A percentile compares a stretch with the other conserved stretches of the same genome.
Evolutionary conservation across 1,140 invertebrate species (phyloP).

Genomic region (Diachasmimorpha longicaudata): DNA sequence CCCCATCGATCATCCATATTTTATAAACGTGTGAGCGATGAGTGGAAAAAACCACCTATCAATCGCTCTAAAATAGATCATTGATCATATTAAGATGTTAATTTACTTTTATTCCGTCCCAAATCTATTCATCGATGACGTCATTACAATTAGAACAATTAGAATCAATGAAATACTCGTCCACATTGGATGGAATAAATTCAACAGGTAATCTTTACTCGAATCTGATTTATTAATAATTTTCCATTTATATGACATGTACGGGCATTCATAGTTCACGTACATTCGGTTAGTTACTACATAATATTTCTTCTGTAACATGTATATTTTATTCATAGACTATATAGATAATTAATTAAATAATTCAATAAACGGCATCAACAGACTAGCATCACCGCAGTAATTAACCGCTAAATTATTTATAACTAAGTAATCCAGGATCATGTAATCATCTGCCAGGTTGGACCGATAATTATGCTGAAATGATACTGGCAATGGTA

Average conservation of each 20-base stretch:
- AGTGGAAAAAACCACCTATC: no score
- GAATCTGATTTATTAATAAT: not conserved
- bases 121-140: no score
- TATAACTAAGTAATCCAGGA: not conserved
- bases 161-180: no score
- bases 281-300: conserved; percentile 31
- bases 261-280: not conserved
- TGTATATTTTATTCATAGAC: conserved; percentile 35
- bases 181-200: not conserved
- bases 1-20: no score
- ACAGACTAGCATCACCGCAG: conserved; percentile 33
- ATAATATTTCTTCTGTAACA: conserved; percentile 31
- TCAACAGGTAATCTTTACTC: not conserved
- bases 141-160: no score
- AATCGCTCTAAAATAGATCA: no score
- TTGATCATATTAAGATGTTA: no score
- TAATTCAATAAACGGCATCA: conserved; percentile 29
- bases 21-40: no score
- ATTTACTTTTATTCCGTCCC: no score
- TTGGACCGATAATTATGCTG: not conserved
- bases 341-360: conserved; percentile 33
- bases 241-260: conserved; percentile 7
- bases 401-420: not conserved
- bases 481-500: not conserved
- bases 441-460: not conserved